Base-by-base conservation (phyloP, 2,113 vertebrate species). In the Raja brachyura region DNA sequence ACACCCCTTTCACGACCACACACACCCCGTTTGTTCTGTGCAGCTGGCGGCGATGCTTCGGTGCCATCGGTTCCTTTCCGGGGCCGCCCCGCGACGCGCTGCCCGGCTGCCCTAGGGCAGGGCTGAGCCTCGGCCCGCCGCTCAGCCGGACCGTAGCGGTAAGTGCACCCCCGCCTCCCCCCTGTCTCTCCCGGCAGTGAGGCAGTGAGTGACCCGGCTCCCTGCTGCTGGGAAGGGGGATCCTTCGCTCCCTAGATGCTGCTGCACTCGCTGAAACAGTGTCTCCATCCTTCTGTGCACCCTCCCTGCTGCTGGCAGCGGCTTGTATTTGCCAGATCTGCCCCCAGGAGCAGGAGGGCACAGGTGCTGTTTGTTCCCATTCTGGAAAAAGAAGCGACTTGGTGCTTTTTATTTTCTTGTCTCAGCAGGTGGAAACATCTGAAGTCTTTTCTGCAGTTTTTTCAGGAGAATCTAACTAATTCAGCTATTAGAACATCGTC, bases 341-440 rank as follows among this genome's bases (percentile, higher is more conserved):
- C 20, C 28, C 54, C 1, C 9, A 28, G 54, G 11, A 20, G n/a
- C 22, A 33, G 31, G 7, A 68, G 8, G 28, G 31, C 9, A 31
- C 10, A 16, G 28, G 28, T 68, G 7, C 6, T 39, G 16, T 73
- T 48, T 70, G 31, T 25, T 68, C 6, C 59, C 39, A 48, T 39
- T 90, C 2, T 48, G 13, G n/a, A 66, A 13, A 25, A 14, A 63
- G 14, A 6, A 28, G 56, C 10, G 28, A 33, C 8, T 90, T 90
- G 31, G 5, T 66, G 5, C 10, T 0, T 93, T 94, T 93, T 25
- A 61, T 95, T 93, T 95, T 76, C 95, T 93, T 83, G 95, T 94
- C 95, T 95, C 86, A 93, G 94, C 94, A 96, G 96, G 95, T 96
- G 94, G 90, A 95, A 94, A 93, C 94, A 94, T 93, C 93, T 93